Evolutionary conservation across 1,140 invertebrate genomes (phyloP), one percentile per base, ranked within the genome.

Genomic region (Littorina saxatilis): DNA sequence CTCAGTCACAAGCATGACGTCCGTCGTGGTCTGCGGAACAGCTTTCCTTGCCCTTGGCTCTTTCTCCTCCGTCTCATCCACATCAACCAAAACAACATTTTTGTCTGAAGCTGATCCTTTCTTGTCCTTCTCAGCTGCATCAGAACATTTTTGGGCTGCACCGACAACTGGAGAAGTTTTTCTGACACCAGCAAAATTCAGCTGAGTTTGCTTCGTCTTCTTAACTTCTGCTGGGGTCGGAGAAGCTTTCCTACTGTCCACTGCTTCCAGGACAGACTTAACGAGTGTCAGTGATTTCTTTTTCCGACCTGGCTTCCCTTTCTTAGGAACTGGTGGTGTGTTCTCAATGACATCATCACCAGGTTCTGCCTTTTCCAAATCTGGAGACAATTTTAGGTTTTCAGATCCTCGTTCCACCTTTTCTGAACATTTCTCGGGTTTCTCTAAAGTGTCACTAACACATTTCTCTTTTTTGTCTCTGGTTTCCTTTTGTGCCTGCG

Each of bases 121-220:
- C 37, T 7, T 40, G 70, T 20, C 15, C 17, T 2, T 40, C 13
- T 73, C 40, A 20, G 20, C 39, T 1, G 29, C 35, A 27, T 37
- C 13, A 0, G n/a, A 23, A 20, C 66, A 3, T 23, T 40, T 63
- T 63, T 37, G 13, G 3, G 2, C 5, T 37, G 32, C 23, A 20
- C 40, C 76, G 15, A 17, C 27, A 61, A 1, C 29, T 4, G 32
- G 1, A 27, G 58, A n/a, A 37, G 40, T 32, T 61, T 43, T 78
- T 23, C 66, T 58, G n/a, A 20, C n/a, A 11, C 74, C 74, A 58
- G 58, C 17, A 78, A 78, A 78, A 58, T 63, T 78, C 39, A 78
- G 55, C 58, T 78, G 76, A n/a, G 76, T 78, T 43, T 78, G 76
- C 13, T 29, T 29, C 13, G 52, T 78, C 58, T 66, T 78, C 15